Percentiles rank a stretch among this genome's conserved stretches.
Conservation (phyloP, 2,113 vertebrate species). For the Erythrocebus patas region DNA sequence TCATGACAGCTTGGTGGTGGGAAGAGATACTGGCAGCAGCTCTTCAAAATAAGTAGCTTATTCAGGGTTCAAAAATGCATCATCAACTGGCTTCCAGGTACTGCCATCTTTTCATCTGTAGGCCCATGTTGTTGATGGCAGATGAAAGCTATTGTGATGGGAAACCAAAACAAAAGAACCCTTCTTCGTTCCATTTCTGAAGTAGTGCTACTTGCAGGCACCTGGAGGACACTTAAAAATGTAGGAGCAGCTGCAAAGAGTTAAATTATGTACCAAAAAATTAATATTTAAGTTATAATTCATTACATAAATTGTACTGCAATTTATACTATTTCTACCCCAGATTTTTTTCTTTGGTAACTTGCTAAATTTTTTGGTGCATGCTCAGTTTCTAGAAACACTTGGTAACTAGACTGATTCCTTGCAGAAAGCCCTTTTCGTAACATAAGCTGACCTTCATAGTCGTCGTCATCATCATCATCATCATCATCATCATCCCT, state of each 20-base stretch:
- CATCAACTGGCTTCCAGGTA: neutral
- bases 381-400: neutral
- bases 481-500: no score
- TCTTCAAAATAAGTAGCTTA: slow-evolving; percentile 31
- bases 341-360: neutral
- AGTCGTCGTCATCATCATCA: neutral
- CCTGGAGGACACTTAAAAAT: neutral
- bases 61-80: neutral
- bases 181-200: neutral
- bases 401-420: neutral
- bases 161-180: neutral
- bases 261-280: neutral
- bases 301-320: neutral
- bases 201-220: neutral
- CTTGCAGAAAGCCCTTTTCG: neutral
- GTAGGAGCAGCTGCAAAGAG: neutral
- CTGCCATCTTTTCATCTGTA: neutral
- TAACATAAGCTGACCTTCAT: neutral
- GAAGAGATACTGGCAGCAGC: slow-evolving; percentile 10
- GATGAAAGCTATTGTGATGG: neutral
- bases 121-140: neutral
- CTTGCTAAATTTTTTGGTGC: neutral
- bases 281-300: neutral
- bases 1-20: slow-evolving; percentile 33
- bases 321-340: neutral